Evolutionary conservation across 1,140 invertebrate species (phyloP), one percentile per base, ranked within the genome.

Genomic region (Trachelipus rathkii): DNA sequence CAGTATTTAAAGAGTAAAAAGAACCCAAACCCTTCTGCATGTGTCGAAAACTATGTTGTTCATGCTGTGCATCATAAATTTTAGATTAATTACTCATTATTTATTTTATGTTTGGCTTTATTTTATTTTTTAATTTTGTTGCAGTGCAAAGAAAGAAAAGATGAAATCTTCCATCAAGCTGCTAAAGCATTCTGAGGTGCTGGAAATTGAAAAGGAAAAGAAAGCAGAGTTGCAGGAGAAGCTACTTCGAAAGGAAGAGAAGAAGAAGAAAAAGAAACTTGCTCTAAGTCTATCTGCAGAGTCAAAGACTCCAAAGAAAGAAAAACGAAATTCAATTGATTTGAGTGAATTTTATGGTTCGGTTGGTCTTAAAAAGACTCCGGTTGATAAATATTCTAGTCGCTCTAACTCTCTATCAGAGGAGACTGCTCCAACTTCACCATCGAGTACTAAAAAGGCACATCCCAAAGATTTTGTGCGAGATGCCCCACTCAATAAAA

Each of bases 311-410:
- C 23, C 23, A 0, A 72, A 76, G 44, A 79, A 76, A 66, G 75
- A 77, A 71, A 71, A 71, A 33, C 44, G 33, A 13, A 72, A 79
- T 13, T 46, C 75, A 23, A 15, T 13, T n/a, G 78, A 77, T 44
- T 71, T 77, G 9, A 53, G 77, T 43, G 70, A 69, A 19, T 77
- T 74, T 45, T 33, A 33, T 33, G 33, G 33, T 6, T 33, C 33
- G 1, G 33, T 33, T 33, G 33, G 33, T 6, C 68, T 79, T 2
- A 76, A 69, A 53, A 79, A 81, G 44, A 73, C 68, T 33, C 71
- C 76, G 0, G 66, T 75, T 13, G 77, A 81, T 13, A 72, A 73
- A 43, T 53, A 77, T 4, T 21, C 66, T 21, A 77, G 75, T 10
- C 60, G 76, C 6, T 76, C n/a, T 15, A 45, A 78, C 2, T 60